phyloP scores from a whole-genome alignment of 2,113 vertebrate genomes.

The Bagarius yarrelli region DNA sequence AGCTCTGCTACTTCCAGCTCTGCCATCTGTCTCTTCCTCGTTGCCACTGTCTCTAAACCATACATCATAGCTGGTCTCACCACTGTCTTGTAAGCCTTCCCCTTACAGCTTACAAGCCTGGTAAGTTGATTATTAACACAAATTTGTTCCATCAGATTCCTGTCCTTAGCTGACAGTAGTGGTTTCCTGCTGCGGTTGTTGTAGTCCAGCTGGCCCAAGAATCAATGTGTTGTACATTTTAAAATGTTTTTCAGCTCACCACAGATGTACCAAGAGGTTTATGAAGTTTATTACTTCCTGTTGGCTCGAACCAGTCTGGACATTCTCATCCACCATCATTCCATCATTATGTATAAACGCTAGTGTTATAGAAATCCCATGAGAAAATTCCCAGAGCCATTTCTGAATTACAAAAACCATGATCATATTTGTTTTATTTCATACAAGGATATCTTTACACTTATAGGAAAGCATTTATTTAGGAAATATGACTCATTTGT shows the following conservation, averaged over 20 bases:
- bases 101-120: no score
- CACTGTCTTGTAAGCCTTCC: no score
- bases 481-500: neutral
- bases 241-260: neutral
- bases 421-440: neutral
- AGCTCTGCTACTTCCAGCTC: no score
- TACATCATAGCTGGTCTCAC: no score
- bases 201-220: neutral
- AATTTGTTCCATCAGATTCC: neutral
- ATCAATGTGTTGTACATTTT: slow-evolving; percentile 5
- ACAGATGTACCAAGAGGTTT: neutral
- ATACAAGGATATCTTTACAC: slow-evolving; percentile 1
- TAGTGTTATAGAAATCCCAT: neutral
- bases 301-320: neutral
- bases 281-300: slow-evolving; percentile 6
- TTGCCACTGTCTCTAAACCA: no score
- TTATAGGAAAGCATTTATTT: neutral
- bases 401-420: neutral
- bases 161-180: neutral
- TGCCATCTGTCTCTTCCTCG: no score
- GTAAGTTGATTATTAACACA: no score
- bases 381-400: neutral
- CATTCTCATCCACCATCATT: neutral
- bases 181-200: neutral
- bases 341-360: neutral